Percentiles rank a stretch among this genome's conserved stretches.
These are phyloP conservation scores for Cataglyphis albicans DNA, from an alignment of 2,888 invertebrate genomes.

Conservation along the genomic window DNA sequence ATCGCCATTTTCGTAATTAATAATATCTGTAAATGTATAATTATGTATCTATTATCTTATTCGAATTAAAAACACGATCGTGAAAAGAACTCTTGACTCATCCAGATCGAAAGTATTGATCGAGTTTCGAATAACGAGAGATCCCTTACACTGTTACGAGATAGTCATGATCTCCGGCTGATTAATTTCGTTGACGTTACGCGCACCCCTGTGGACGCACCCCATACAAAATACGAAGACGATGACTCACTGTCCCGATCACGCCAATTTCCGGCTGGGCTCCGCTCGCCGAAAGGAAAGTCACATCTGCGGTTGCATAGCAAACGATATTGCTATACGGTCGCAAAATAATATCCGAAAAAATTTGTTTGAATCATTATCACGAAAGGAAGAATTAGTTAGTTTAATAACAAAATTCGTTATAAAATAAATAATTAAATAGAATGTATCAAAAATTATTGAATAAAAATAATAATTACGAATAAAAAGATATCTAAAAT, in stretches of 20 bases:
- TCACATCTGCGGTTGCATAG: slow-evolving; percentile 11
- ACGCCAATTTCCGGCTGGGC: slow-evolving; percentile 59
- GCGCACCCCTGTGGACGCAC: slow-evolving; percentile 41
- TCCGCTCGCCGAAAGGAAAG: slow-evolving; percentile 42
- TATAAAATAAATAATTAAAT: slow-evolving; percentile 12
- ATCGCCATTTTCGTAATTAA: neutral
- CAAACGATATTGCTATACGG: slow-evolving; percentile 10
- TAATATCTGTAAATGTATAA: neutral
- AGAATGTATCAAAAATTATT: neutral
- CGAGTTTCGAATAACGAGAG: slow-evolving; percentile 11
- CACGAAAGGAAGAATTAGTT: slow-evolving; percentile 4
- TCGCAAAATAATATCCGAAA: slow-evolving; percentile 13
- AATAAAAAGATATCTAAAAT: neutral
- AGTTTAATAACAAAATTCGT: slow-evolving; percentile 7
- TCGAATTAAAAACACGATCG: neutral
- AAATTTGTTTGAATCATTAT: neutral
- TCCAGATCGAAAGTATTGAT: slow-evolving; percentile 19
- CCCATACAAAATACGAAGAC: slow-evolving; percentile 34
- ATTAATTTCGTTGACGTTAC: slow-evolving; percentile 57
- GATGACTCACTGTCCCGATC: slow-evolving; percentile 61
- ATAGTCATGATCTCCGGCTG: neutral
- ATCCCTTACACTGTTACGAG: neutral
- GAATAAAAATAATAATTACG: neutral
- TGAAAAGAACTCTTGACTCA: neutral
- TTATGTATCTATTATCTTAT: neutral